A percentile compares a stretch with the other conserved stretches of the same genome.
These are phyloP conservation scores for Xyrichtys novacula DNA, from an alignment of 2,797 vertebrate genomes.

Conservation along the genomic window DNA sequence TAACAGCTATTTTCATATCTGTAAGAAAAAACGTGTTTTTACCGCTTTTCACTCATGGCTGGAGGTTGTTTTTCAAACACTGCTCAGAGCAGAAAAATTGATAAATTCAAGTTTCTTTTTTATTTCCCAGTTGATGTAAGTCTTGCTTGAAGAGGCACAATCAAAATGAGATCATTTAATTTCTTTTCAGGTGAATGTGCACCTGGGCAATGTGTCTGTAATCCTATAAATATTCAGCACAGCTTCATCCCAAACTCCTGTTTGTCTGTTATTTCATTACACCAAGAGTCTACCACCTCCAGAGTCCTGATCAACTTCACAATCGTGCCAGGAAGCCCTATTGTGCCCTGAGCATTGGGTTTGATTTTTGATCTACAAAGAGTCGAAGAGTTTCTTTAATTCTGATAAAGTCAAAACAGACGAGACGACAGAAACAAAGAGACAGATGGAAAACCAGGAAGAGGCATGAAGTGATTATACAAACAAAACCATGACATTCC, in stretches of 20 bases:
- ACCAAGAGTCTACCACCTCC: too few relatives aligned
- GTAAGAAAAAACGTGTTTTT: constrained; percentile 54
- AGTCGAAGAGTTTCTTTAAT: background rate
- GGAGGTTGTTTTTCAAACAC: constrained; percentile 59
- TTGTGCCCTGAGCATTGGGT: background rate
- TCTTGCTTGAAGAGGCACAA: constrained; percentile 50
- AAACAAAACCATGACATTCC: constrained; percentile 49
- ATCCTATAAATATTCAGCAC: too few relatives aligned
- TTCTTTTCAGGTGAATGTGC: background rate
- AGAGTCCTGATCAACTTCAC: background rate
- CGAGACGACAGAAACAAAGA: constrained; percentile 23
- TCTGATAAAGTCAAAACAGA: constrained; percentile 25
- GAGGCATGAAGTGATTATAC: constrained; percentile 39
- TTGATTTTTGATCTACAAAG: background rate
- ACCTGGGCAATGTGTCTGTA: too few relatives aligned
- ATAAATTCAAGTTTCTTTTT: background rate
- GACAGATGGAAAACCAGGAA: constrained; percentile 9
- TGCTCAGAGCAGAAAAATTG: constrained; percentile 2
- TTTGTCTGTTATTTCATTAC: too few relatives aligned
- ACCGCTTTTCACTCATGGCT: constrained; percentile 46
- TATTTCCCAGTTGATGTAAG: constrained; percentile 58
- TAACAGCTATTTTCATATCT: constrained; percentile 66
- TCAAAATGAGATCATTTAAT: background rate
- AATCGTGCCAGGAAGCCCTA: background rate
- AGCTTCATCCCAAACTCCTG: too few relatives aligned